Conservation (phyloP, 2,888 invertebrate genomes). For the Cecidostiba fungosa region DNA sequence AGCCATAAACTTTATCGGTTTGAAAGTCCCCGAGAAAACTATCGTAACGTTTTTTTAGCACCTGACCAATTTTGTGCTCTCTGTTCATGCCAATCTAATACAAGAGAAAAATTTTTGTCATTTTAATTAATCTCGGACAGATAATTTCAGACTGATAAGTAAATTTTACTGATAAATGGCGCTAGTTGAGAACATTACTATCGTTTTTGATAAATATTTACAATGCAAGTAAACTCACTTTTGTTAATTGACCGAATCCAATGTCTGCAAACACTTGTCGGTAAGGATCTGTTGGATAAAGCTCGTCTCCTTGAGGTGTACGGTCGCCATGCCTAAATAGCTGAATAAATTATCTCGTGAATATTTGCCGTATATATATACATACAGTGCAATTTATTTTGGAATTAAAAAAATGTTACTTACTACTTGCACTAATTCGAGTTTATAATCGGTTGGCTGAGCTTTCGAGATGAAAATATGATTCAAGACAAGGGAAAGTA, state of each 20-base stretch:
- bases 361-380: too few relatives aligned
- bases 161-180: too few relatives aligned
- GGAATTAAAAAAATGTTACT: neutral
- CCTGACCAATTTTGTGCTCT: neutral
- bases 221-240: slow-evolving; percentile 73
- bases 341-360: neutral
- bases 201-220: too few relatives aligned
- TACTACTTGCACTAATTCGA: slow-evolving; percentile 8
- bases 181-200: too few relatives aligned
- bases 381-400: neutral
- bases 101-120: too few relatives aligned
- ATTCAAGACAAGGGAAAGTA: neutral
- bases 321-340: slow-evolving; percentile 72
- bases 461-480: neutral
- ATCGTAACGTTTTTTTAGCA: neutral
- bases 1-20: neutral
- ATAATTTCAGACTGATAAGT: too few relatives aligned
- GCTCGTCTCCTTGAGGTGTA: slow-evolving; percentile 70
- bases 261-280: slow-evolving; percentile 79
- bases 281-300: slow-evolving; percentile 81
- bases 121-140: too few relatives aligned
- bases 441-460: neutral
- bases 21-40: neutral
- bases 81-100: neutral
- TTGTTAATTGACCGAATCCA: slow-evolving; percentile 82